phyloP scores from a whole-genome alignment of 2,888 invertebrate genomes.

The Phanerotoma sp. region DNA sequence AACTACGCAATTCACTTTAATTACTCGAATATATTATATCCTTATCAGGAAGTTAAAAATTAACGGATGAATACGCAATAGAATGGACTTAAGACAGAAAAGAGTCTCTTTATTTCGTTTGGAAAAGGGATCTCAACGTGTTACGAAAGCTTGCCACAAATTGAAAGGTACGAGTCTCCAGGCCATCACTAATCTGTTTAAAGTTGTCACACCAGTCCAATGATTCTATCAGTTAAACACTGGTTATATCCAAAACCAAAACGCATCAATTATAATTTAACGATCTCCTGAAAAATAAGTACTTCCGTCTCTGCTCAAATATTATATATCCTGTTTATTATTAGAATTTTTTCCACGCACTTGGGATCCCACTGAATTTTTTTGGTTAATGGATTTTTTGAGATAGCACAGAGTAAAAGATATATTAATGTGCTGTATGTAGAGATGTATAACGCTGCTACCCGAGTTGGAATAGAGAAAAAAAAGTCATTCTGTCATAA shows the following conservation, averaged over 20 bases:
- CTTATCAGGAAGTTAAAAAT: no score
- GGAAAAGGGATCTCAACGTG: constrained; percentile 21
- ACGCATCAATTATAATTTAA: not conserved
- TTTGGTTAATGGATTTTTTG: not conserved
- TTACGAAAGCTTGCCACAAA: not conserved
- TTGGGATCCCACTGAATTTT: not conserved
- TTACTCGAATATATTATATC: no score
- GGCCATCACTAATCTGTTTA: constrained; percentile 35
- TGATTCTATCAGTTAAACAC: not conserved
- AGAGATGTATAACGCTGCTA: not conserved
- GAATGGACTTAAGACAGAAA: not conserved
- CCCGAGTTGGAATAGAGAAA: constrained; percentile 30
- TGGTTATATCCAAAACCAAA: no score
- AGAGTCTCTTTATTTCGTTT: not conserved
- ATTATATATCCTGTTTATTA: constrained; percentile 1
- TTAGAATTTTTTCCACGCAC: not conserved
- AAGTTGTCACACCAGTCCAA: constrained; percentile 33
- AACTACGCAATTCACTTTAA: no score
- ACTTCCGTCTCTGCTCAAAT: not conserved
- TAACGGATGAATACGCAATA: constrained; percentile 3
- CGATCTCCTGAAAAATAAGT: not conserved
- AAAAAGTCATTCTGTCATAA: constrained; percentile 45
- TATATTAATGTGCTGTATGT: not conserved
- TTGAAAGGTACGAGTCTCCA: constrained; percentile 11
- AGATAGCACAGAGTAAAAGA: not conserved